phyloP scores from a whole-genome alignment of 2,888 invertebrate genomes.

The Mayetiola destructor region DNA sequence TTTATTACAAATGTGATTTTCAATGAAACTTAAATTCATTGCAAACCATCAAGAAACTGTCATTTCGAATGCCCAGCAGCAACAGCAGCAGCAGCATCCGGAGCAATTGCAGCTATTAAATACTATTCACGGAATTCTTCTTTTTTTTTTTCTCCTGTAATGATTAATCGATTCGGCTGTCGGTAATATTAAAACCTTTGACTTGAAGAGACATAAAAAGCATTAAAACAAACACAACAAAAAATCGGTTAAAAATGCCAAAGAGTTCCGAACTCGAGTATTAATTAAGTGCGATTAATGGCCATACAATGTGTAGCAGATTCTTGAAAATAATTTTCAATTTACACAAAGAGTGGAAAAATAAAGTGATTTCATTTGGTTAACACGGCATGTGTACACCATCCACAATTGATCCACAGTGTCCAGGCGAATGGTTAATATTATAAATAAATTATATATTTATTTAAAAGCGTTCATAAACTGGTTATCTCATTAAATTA shows the following conservation, averaged over 20 bases:
- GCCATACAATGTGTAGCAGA: neutral
- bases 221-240: neutral
- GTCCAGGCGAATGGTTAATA: too few relatives aligned
- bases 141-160: neutral
- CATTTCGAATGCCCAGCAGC: neutral
- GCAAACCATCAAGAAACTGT: too few relatives aligned
- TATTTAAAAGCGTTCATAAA: neutral
- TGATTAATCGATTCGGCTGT: neutral
- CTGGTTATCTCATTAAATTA: constrained; percentile 13
- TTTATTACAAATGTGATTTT: constrained; percentile 7
- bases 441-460: neutral
- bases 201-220: too few relatives aligned
- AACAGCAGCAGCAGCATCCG: neutral
- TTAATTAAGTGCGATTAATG: constrained; percentile 13
- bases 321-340: neutral
- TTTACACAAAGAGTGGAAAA: neutral
- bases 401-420: too few relatives aligned
- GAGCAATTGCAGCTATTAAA: neutral
- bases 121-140: neutral
- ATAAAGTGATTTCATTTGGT: neutral
- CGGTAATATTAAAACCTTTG: neutral
- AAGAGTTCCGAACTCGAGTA: neutral
- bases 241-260: too few relatives aligned
- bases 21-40: too few relatives aligned
- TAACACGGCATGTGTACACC: neutral